These are phyloP conservation scores for Sinelater perroti DNA, from an alignment of 2,888 invertebrate genomes.

Conservation along the genomic window DNA sequence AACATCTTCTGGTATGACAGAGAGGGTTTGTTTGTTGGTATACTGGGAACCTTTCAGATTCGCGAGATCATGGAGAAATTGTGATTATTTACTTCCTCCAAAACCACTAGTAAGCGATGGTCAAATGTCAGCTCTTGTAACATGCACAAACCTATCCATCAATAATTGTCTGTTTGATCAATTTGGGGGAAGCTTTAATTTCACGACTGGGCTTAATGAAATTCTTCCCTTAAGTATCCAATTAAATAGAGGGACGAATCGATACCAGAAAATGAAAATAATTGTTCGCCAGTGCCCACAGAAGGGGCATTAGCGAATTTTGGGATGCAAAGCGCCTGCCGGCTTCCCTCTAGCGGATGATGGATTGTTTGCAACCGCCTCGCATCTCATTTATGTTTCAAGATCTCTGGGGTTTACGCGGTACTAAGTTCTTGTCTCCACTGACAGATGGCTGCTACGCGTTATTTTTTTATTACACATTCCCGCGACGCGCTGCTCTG, in stretches of 20 bases:
- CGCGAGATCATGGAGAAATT: too few species aligned
- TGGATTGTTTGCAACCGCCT: conserved; percentile 19
- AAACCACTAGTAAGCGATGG: too few species aligned
- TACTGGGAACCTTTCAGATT: too few species aligned
- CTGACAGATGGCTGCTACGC: conserved; percentile 16
- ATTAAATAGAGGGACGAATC: conserved; percentile 2
- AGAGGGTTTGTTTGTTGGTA: too few species aligned
- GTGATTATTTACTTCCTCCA: too few species aligned
- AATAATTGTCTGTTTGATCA: not conserved
- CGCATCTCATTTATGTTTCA: conserved; percentile 23
- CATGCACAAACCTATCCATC: too few species aligned
- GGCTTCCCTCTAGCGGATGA: conserved; percentile 8
- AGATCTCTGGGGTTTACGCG: conserved; percentile 15
- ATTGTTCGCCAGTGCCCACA: conserved; percentile 6
- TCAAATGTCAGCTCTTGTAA: too few species aligned
- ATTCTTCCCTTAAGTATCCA: too few species aligned
- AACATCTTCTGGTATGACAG: too few species aligned
- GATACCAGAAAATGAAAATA: conserved; percentile 9
- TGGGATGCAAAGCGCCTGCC: conserved; percentile 17
- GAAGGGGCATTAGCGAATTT: conserved; percentile 8
- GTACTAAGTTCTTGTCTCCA: conserved; percentile 4
- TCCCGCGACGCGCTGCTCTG: too few species aligned
- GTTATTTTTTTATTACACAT: too few species aligned
- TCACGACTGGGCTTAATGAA: too few species aligned
- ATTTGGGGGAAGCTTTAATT: not conserved